Base-by-base conservation (phyloP, 2,113 vertebrate genomes). In the Phasianus colchicus region DNA sequence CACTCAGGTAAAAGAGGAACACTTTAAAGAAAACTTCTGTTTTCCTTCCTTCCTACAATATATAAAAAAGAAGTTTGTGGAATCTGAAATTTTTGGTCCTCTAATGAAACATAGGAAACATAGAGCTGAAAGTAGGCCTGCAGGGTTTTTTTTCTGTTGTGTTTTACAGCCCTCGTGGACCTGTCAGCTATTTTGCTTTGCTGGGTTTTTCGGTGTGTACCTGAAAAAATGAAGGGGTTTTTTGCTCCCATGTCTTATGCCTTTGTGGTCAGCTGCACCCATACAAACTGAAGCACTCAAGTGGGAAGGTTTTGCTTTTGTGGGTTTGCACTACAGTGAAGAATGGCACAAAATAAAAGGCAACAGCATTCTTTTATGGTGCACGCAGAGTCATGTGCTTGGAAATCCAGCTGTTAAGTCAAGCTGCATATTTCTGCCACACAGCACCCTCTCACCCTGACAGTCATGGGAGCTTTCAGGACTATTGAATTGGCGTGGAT, bases 401-500 rank as follows among this genome's bases (percentile, higher is more conserved):
- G 48, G 29, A 7, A 74, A 60, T 34, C 32, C 79, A 67, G 10
- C 63, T 86, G 14, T 55, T 42, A 48, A 65, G 13, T 55, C 25
- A 61, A 4, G 17, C 34, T 27, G 11, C 0, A 1, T 52, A 30
- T 17, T 22, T 81, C 47, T 73, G 54, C 71, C 76, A 7, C 36
- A 11, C 48, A 50, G 48, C 73, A 48, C 34, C 18, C 20, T 67
- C 27, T 48, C 0, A 1, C 20, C 40, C 30, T 47, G 57, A 21
- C n/a, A 61, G n/a, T 19, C 40, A 29, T 0, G 1, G 61, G 30
- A 76, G 18, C 17, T 60, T 60, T 11, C 40, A 78, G 65, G 48
- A 48, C n/a, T 0, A 0, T 34, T 84, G 72, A 20, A 42, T 48
- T 40, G 45, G 38, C 25, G 36, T 48, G 42, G 36, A 15, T 57